Conservation (phyloP, 2,797 vertebrate genomes). For the Paratrypauchen microcephalus region DNA sequence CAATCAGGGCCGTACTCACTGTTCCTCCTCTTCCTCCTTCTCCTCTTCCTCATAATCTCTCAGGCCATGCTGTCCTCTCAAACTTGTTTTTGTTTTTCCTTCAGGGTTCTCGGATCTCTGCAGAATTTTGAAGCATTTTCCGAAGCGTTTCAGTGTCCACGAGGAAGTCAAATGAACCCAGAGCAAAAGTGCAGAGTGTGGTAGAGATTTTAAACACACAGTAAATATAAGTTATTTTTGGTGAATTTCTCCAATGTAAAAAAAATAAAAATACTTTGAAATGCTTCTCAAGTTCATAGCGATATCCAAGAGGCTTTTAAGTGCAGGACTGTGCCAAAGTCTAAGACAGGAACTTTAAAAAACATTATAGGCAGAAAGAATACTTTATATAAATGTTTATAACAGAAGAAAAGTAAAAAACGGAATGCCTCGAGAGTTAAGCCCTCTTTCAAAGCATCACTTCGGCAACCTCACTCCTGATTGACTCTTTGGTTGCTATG, state of each 20-base stretch:
- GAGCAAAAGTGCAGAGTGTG: slow-evolving; percentile 88
- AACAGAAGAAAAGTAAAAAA: not conserved
- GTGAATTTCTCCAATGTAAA: slow-evolving; percentile 4
- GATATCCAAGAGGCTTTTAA: slow-evolving; percentile 32
- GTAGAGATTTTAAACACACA: slow-evolving; percentile 69
- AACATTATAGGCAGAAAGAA: too few species aligned
- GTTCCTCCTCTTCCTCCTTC: not conserved
- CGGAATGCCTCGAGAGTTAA: not conserved
- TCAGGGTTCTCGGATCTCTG: slow-evolving; percentile 91
- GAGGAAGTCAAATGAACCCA: slow-evolving; percentile 87
- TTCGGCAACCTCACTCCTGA: too few species aligned
- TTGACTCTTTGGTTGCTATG: too few species aligned
- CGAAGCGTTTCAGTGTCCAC: slow-evolving; percentile 87
- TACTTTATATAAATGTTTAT: not conserved
- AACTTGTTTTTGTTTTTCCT: slow-evolving; percentile 23
- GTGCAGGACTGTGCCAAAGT: not conserved
- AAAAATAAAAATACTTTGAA: slow-evolving; percentile 1
- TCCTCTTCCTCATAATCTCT: not conserved
- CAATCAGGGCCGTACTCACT: not conserved
- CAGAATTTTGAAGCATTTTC: slow-evolving; percentile 95
- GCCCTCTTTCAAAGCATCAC: not conserved
- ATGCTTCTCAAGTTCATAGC: slow-evolving; percentile 31
- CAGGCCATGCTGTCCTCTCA: not conserved
- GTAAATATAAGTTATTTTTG: slow-evolving; percentile 4
- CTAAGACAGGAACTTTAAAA: too few species aligned